These are phyloP conservation scores for Enteromius anoplus DNA, from an alignment of 2,797 vertebrate species.

Conservation along the genomic window DNA sequence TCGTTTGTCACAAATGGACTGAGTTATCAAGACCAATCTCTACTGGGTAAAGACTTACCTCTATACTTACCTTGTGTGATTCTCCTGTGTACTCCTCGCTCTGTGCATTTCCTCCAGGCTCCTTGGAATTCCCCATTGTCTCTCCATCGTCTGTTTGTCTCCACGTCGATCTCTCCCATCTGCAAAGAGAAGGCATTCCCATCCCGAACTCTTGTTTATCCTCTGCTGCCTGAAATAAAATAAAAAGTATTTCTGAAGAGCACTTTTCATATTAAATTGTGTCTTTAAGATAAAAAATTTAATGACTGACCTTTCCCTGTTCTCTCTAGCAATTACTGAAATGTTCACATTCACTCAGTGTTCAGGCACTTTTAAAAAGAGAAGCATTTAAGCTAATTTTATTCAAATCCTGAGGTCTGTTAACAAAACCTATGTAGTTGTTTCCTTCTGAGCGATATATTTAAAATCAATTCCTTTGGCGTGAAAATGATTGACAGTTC, in stretches of 20 bases:
- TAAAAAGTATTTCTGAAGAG: not conserved
- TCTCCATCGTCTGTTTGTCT: no score
- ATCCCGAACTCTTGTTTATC: no score
- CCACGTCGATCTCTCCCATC: no score
- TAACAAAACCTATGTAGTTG: not conserved
- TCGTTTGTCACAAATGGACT: no score
- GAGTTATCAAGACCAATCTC: no score
- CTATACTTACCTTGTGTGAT: no score
- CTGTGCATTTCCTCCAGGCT: no score
- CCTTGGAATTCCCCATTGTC: no score
- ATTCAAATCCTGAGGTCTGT: not conserved
- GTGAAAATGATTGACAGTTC: not conserved
- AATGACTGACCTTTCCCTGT: not conserved
- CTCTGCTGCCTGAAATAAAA: not conserved
- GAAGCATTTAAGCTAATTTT: not conserved
- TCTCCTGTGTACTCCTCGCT: no score
- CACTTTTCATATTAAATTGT: not conserved
- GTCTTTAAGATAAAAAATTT: not conserved
- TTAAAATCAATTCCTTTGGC: not conserved
- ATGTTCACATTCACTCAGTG: not conserved
- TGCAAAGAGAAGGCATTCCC: no score
- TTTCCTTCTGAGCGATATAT: not conserved
- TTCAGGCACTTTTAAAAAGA: constrained; percentile 1
- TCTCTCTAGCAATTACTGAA: not conserved
- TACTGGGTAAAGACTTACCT: no score